Base-by-base conservation (phyloP, 2,797 vertebrate genomes). In the Silurus aristotelis region DNA sequence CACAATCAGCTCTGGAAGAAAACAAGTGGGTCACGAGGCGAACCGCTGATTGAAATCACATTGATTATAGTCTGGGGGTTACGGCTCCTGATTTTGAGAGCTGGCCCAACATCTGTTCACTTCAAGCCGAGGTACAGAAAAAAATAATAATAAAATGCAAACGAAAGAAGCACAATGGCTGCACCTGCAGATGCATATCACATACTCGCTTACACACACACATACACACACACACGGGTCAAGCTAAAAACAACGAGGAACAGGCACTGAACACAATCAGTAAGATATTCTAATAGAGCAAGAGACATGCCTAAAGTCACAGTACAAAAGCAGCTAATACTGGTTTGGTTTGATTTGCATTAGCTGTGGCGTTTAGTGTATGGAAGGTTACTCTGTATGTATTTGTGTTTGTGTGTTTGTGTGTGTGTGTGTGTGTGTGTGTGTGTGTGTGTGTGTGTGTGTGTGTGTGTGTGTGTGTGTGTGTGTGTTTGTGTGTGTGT, bases 31-130 rank as follows among this genome's bases (percentile, higher is more conserved):
- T 95, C 94, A 95, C 92, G 90, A 92, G 88, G 89, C 88, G 68
- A 93, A 84, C 91, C 87, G 90, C 92, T 95, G 94, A 95, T 95
- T 95, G 92, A 94, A 95, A 95, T 95, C 91, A 86, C 90, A 70
- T 91, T 94, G 91, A 95, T 95, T 94, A 94, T 90, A 92, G 92
- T 91, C 91, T 87, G 85, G 93, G 92, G 77, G 38, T 88, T 85
- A 81, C 93, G 92, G 90, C 88, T 90, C 90, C 92, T 92, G 90
- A 94, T 95, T 94, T 93, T 90, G 90, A 89, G 91, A 92, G 91
- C 94, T 93, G 92, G 91, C 88, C 92, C 91, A 94, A 95, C 94
- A 94, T 95, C 94, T 95, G 94, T 92, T 91, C 88, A 55, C 89
- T 67, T 20, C 76, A 88, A 66, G 87, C 87, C 60, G 89, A 91